Evolutionary conservation across 2,113 vertebrate species (phyloP).

Genomic region (Malurus cyaneus): DNA sequence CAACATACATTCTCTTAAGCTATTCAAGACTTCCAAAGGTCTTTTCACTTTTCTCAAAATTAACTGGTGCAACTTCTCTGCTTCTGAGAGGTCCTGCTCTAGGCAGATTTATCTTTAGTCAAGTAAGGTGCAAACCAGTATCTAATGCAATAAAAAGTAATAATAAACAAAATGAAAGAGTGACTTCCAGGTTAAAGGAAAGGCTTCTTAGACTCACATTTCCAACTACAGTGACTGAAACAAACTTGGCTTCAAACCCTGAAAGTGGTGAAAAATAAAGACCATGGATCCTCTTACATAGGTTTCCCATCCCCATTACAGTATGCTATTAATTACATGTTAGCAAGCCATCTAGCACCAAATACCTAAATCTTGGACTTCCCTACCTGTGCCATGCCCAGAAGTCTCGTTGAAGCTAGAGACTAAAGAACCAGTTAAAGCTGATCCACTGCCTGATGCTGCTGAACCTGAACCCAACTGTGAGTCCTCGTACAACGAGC

Average conservation of each 20-base stretch:
- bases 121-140: neutral
- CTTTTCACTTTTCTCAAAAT: neutral
- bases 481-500: constrained; percentile 67
- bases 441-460: constrained; percentile 76
- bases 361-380: neutral
- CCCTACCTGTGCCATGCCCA: constrained; percentile 73
- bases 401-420: constrained; percentile 72
- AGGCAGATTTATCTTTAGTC: neutral
- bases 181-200: neutral
- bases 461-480: constrained; percentile 75
- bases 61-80: neutral
- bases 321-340: neutral
- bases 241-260: neutral
- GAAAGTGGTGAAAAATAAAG: neutral
- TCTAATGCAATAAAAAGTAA: neutral
- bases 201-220: neutral
- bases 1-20: neutral
- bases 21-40: neutral
- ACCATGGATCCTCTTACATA: neutral
- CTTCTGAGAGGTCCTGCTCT: neutral
- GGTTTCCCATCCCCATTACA: neutral
- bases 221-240: neutral
- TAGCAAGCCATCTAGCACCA: neutral
- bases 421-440: constrained; percentile 67
- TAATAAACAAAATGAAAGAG: neutral